phyloP scores from a whole-genome alignment of 1,140 invertebrate genomes.

The Gonatopus flavifemur region DNA sequence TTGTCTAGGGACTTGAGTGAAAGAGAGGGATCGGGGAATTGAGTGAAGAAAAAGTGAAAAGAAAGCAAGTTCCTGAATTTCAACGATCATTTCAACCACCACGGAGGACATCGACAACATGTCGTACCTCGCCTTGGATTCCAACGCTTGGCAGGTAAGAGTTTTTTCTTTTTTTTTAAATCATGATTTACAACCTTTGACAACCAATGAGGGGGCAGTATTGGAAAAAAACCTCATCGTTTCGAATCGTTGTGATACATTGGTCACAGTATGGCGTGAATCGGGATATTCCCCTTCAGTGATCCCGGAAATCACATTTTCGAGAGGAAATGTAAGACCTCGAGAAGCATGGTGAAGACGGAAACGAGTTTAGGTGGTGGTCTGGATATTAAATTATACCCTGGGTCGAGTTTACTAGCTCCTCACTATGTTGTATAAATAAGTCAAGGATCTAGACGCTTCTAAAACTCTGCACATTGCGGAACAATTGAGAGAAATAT shows the following conservation, averaged over 20 bases:
- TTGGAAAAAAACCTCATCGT: conserved; percentile 24
- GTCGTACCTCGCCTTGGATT: conserved; percentile 57
- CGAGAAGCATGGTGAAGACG: conserved; percentile 34
- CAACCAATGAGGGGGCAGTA: not conserved
- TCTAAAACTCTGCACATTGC: no score
- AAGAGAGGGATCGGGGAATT: no score
- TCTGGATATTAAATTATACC: conserved; percentile 42
- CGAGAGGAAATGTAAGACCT: conserved; percentile 41
- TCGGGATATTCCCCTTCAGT: conserved; percentile 34
- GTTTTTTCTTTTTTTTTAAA: conserved; percentile 7
- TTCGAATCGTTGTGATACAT: conserved; percentile 24
- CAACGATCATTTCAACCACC: conserved; percentile 22
- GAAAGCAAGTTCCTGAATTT: conserved; percentile 8
- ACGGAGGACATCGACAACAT: conserved; percentile 45
- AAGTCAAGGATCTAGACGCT: no score
- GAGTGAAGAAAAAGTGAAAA: conserved; percentile 15
- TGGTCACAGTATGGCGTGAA: conserved; percentile 45
- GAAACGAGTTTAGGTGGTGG: conserved; percentile 49
- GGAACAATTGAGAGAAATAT: no score
- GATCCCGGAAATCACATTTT: conserved; percentile 32
- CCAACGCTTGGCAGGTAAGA: conserved; percentile 57
- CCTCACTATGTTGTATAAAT: conserved; percentile 24
- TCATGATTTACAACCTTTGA: conserved; percentile 2
- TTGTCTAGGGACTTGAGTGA: conserved; percentile 41
- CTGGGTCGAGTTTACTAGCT: conserved; percentile 34